A percentile compares a stretch with the other conserved stretches of the same genome.
These are phyloP conservation scores for Metridium senile DNA, from an alignment of 92 coral and sea anemone species.

Conservation along the genomic window DNA sequence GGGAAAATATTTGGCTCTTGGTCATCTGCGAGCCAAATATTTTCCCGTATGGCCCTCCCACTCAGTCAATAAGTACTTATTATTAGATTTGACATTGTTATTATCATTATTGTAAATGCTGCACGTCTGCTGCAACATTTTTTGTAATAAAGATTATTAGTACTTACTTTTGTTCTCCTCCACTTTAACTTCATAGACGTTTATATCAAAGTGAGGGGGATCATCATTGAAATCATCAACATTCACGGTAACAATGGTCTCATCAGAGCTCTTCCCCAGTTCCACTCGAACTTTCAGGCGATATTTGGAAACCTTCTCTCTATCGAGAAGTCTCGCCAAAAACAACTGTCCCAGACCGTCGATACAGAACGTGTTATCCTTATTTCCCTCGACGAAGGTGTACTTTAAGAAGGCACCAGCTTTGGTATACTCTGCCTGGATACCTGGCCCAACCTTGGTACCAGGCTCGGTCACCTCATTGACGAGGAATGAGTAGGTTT, in stretches of 20 bases:
- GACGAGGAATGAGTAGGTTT: slow-evolving; percentile 8
- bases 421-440: slow-evolving; percentile 51
- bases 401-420: slow-evolving; percentile 56
- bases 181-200: slow-evolving; percentile 45
- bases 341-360: slow-evolving; percentile 70
- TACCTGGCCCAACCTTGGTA: slow-evolving; percentile 24
- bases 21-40: no score
- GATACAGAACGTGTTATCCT: slow-evolving; percentile 77
- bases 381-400: slow-evolving; percentile 67
- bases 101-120: no score
- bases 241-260: slow-evolving; percentile 48
- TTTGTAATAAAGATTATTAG: no score
- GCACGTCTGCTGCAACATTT: no score
- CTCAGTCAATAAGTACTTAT: no score
- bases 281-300: slow-evolving; percentile 62
- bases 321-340: slow-evolving; percentile 79
- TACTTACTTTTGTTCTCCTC: slow-evolving; percentile 65
- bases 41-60: no score
- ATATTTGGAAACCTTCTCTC: slow-evolving; percentile 72
- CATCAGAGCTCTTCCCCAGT: slow-evolving; percentile 53
- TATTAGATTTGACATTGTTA: no score
- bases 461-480: slow-evolving; percentile 58
- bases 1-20: no score
- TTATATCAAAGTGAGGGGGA: slow-evolving; percentile 56
- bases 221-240: slow-evolving; percentile 72